These are phyloP conservation scores for Spodoptera littoralis DNA, from an alignment of 2,888 invertebrate genomes.

Conservation along the genomic window DNA sequence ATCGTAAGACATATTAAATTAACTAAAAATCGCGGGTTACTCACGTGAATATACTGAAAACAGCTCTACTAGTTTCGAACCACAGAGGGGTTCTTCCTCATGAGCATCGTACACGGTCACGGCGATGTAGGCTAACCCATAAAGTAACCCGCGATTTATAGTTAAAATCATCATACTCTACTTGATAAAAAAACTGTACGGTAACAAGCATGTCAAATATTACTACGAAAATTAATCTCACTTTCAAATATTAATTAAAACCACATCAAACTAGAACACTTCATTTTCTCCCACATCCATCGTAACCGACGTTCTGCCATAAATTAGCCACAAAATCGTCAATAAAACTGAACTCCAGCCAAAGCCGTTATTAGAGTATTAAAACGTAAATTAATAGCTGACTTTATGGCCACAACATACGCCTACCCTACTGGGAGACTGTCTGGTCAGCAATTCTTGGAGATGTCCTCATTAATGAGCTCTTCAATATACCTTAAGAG, in stretches of 20 bases:
- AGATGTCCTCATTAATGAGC: slow-evolving; percentile 82
- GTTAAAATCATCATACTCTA: too few relatives aligned
- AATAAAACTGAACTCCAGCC: slow-evolving; percentile 55
- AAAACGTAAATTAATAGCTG: slow-evolving; percentile 61
- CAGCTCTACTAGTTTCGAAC: too few relatives aligned
- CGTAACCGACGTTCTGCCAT: slow-evolving; percentile 35
- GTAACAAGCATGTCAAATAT: too few relatives aligned
- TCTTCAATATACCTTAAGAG: slow-evolving; percentile 76
- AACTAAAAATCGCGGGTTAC: too few relatives aligned
- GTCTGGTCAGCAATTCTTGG: slow-evolving; percentile 78
- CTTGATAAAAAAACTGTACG: too few relatives aligned
- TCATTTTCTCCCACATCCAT: slow-evolving; percentile 13
- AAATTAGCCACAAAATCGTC: slow-evolving; percentile 46
- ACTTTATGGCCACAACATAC: slow-evolving; percentile 68
- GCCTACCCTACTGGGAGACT: slow-evolving; percentile 61
- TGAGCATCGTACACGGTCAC: too few relatives aligned
- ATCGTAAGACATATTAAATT: too few relatives aligned
- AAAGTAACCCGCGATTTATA: too few relatives aligned
- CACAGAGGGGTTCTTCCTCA: too few relatives aligned
- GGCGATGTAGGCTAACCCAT: too few relatives aligned
- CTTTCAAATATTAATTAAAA: not conserved
- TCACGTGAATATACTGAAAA: too few relatives aligned
- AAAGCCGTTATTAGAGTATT: slow-evolving; percentile 57
- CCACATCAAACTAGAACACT: slow-evolving; percentile 17
- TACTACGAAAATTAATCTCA: too few relatives aligned